phyloP scores from a whole-genome alignment of 2,113 vertebrate genomes.

The Perca schrenkii region DNA sequence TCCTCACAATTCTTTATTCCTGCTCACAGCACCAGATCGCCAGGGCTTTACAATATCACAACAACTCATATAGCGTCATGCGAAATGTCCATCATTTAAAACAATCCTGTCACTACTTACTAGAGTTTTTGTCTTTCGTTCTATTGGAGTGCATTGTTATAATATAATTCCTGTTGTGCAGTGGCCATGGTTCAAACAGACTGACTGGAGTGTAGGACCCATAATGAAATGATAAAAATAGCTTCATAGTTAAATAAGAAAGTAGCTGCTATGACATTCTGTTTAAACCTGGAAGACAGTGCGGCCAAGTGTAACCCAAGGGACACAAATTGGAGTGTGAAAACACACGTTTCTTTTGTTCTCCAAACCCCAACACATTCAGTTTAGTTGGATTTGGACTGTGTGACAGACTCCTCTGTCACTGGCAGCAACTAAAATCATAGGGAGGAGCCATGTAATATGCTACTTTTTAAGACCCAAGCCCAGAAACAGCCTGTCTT shows the following conservation, averaged over 20 bases:
- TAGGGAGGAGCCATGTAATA: neutral
- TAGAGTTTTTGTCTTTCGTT: neutral
- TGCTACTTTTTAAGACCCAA: neutral
- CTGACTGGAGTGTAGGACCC: constrained; percentile 20
- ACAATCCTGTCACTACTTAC: neutral
- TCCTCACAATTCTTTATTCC: constrained; percentile 29
- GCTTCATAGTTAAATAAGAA: constrained; percentile 29
- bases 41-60: neutral
- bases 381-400: neutral
- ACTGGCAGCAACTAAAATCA: neutral
- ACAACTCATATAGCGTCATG: neutral
- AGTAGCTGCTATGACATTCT: constrained; percentile 28
- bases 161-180: constrained; percentile 11
- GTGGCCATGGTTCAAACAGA: constrained; percentile 21
- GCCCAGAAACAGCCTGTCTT: neutral
- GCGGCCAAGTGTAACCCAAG: constrained; percentile 41
- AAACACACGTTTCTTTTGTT: constrained; percentile 24
- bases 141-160: neutral
- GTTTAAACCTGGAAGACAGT: constrained; percentile 29
- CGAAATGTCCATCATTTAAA: neutral
- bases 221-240: constrained; percentile 49
- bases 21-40: constrained; percentile 31
- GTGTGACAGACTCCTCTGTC: neutral
- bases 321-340: constrained; percentile 13
- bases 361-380: neutral